phyloP scores from a whole-genome alignment of 2,888 invertebrate species.

The Nycteola revayana region DNA sequence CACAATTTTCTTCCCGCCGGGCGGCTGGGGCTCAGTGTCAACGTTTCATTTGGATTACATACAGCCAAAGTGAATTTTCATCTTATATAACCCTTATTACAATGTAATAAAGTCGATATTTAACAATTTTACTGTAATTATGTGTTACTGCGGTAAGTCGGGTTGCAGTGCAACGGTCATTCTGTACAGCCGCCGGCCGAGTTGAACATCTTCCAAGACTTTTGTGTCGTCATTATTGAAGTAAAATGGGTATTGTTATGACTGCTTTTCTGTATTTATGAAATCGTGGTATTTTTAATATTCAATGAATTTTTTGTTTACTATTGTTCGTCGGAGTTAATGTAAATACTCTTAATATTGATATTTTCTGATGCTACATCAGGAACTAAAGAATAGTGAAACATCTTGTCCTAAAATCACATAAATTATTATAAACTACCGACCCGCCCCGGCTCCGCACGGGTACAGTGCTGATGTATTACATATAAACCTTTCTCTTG shows the following conservation, averaged over 20 bases:
- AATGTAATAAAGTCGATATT: conserved; percentile 29
- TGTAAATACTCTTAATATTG: no score
- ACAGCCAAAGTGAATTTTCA: conserved; percentile 40
- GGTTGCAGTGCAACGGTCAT: conserved; percentile 65
- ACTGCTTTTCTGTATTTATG: conserved; percentile 54
- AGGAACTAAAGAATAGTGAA: no score
- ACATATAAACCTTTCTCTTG: no score
- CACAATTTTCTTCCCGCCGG: conserved; percentile 64
- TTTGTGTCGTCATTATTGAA: conserved; percentile 66
- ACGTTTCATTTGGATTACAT: conserved; percentile 72
- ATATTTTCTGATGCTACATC: no score
- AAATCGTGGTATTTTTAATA: conserved; percentile 28
- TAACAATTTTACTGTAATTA: conserved; percentile 3
- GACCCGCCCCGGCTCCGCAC: no score
- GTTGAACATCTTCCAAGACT: conserved; percentile 67
- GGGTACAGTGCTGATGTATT: no score
- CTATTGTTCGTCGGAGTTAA: no score
- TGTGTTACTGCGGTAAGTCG: conserved; percentile 35
- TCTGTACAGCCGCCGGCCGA: conserved; percentile 51
- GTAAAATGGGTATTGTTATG: conserved; percentile 63
- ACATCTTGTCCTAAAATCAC: no score
- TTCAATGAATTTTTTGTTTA: no score
- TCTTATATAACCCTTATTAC: conserved; percentile 18
- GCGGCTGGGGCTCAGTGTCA: conserved; percentile 69
- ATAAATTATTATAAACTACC: no score